A percentile compares a stretch with the other conserved stretches of the same genome.
Evolutionary conservation across 2,888 invertebrate genomes (phyloP).

Genomic region (Drosophila mayaguana): DNA sequence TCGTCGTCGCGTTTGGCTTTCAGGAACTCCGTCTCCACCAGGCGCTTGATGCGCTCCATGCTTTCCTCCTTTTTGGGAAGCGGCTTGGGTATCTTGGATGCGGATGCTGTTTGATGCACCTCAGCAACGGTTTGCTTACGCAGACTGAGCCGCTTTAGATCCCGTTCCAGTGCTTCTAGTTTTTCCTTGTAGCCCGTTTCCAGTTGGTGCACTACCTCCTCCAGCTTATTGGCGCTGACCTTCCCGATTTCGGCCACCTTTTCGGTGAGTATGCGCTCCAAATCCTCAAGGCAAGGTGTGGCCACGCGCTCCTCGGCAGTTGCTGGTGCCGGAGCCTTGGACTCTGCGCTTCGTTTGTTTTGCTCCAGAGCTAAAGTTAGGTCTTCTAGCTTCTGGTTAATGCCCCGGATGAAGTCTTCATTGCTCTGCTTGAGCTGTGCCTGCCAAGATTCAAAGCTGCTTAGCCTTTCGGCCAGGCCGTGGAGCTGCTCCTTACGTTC

Average conservation of each 20-base stretch:
- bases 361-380: constrained; percentile 64
- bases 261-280: constrained; percentile 73
- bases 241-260: constrained; percentile 79
- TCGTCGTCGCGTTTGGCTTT: constrained; percentile 61
- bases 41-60: constrained; percentile 57
- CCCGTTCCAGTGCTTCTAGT: constrained; percentile 68
- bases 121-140: constrained; percentile 10
- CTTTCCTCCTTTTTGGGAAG: constrained; percentile 34
- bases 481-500: constrained; percentile 68
- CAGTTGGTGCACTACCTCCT: constrained; percentile 72
- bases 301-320: constrained; percentile 41
- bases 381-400: constrained; percentile 72
- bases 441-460: constrained; percentile 75
- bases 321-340: constrained; percentile 9
- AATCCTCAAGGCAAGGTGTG: constrained; percentile 69
- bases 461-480: constrained; percentile 66
- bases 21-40: constrained; percentile 66
- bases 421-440: constrained; percentile 67
- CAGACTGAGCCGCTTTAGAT: constrained; percentile 58
- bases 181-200: constrained; percentile 78
- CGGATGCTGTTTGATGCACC: not conserved
- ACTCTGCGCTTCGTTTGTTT: constrained; percentile 32
- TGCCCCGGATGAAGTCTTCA: constrained; percentile 69
- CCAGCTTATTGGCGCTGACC: constrained; percentile 70
- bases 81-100: constrained; percentile 67